A percentile compares a stretch with the other conserved stretches of the same genome.
These are phyloP conservation scores for Catagonus wagneri DNA, from an alignment of 2,113 vertebrate species.

Conservation along the genomic window DNA sequence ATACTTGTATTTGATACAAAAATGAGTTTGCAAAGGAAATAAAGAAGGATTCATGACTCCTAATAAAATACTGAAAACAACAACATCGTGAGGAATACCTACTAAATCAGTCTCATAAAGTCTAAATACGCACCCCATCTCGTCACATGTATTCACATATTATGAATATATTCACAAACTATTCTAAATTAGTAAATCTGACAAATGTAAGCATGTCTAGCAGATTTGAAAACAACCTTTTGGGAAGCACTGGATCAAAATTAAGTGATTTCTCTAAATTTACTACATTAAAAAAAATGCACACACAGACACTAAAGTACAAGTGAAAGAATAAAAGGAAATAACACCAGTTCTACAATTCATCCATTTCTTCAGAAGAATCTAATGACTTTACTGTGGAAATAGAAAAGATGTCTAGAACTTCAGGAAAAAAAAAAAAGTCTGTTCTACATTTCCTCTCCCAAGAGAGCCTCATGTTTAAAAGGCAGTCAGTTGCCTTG, in stretches of 20 bases:
- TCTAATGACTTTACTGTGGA: not conserved
- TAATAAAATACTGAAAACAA: not conserved
- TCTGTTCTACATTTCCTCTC: constrained; percentile 1
- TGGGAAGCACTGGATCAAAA: constrained; percentile 27
- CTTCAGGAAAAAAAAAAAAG: not conserved
- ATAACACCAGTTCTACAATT: not conserved
- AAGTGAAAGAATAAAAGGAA: constrained; percentile 56
- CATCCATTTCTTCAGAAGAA: constrained; percentile 45
- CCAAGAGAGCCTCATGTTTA: not conserved
- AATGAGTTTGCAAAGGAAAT: constrained; percentile 33
- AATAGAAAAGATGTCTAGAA: constrained; percentile 42
- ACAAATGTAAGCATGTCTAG: constrained; percentile 25
- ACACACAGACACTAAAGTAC: not conserved
- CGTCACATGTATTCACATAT: not conserved
- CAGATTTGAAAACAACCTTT: constrained; percentile 56
- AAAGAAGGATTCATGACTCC: not conserved
- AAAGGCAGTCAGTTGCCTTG: not conserved
- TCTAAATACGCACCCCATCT: not conserved
- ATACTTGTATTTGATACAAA: not conserved
- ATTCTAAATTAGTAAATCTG: not conserved
- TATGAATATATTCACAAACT: not conserved
- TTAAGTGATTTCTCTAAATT: constrained; percentile 22
- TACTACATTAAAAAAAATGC: not conserved
- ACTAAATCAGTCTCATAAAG: not conserved
- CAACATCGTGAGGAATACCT: not conserved